phyloP scores from a whole-genome alignment of 2,797 vertebrate genomes.

The Acanthopagrus latus region DNA sequence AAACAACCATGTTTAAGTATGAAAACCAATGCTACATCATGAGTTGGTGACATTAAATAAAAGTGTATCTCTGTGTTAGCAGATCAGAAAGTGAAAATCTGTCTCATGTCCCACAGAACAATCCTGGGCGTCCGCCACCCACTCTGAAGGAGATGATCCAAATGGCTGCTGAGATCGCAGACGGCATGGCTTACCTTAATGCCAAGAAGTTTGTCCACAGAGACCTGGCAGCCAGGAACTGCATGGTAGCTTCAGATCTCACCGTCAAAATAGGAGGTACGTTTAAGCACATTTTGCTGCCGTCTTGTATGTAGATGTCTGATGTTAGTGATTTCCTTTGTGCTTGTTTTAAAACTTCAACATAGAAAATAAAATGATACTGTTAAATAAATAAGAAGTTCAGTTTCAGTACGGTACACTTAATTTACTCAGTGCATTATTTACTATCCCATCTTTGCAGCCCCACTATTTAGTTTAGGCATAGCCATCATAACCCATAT shows the following conservation, averaged over 20 bases:
- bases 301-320: not conserved
- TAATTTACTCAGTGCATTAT: not conserved
- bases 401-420: not conserved
- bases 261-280: conserved; percentile 97
- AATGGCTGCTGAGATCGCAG: conserved; percentile 96
- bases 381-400: not conserved
- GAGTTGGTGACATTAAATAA: not conserved
- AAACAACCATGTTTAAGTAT: not conserved
- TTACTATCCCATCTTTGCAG: not conserved
- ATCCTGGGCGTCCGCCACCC: conserved; percentile 92
- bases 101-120: conserved; percentile 85
- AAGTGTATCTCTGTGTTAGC: not conserved
- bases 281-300: not conserved
- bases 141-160: conserved; percentile 96
- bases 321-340: not conserved
- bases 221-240: conserved; percentile 96
- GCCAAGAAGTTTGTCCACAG: conserved; percentile 98
- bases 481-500: not conserved
- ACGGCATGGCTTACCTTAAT: conserved; percentile 97
- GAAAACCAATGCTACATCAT: not conserved
- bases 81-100: conserved; percentile 1
- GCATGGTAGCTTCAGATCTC: conserved; percentile 95
- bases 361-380: not conserved
- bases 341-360: not conserved
- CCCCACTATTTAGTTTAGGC: not conserved